Percentiles rank a stretch among this genome's conserved stretches.
Conservation (phyloP, 2,113 vertebrate genomes). For the Colius striatus region DNA sequence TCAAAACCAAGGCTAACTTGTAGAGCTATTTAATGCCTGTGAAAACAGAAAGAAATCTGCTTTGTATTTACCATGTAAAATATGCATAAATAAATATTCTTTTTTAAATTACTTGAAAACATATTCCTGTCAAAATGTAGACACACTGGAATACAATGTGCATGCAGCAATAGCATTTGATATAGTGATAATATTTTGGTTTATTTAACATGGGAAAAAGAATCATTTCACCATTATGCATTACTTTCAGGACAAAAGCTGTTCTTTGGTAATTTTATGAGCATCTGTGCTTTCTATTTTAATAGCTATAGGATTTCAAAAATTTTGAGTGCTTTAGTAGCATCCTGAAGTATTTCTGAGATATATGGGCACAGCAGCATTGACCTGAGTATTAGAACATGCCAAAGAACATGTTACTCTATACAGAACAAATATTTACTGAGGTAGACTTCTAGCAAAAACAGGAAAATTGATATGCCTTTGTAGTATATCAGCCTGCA, state of each 20-base stretch:
- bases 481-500: neutral
- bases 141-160: neutral
- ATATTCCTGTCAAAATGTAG: neutral
- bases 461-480: neutral
- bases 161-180: neutral
- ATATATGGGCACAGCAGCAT: neutral
- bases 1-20: neutral
- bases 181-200: neutral
- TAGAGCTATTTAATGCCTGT: neutral
- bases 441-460: neutral
- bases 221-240: neutral
- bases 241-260: neutral
- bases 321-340: neutral
- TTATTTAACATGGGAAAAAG: neutral
- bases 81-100: neutral
- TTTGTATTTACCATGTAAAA: neutral
- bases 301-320: neutral
- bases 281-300: neutral
- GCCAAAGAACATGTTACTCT: neutral
- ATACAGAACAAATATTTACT: neutral
- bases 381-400: neutral
- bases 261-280: neutral
- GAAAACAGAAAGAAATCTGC: neutral
- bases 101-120: neutral
- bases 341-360: neutral